Base-by-base conservation (phyloP, 2,888 invertebrate species). In the Drosophila borealis region DNA sequence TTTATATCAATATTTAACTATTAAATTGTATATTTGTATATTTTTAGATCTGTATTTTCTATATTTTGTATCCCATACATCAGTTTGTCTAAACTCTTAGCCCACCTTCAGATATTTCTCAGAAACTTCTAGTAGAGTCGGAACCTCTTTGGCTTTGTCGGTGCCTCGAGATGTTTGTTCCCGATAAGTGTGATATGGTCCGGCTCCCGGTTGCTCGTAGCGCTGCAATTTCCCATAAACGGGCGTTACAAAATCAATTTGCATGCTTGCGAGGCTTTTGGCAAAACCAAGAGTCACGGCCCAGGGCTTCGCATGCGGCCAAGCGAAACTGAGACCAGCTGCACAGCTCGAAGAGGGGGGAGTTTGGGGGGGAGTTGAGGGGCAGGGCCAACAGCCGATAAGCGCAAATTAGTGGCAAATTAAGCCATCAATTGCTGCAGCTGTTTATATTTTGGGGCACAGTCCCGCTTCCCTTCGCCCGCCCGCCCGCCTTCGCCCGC, bases 391-490 rank as follows among this genome's bases (percentile, higher is more conserved):
- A 6, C 48, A 34, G 44, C 33, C 71, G 89, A 87, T 89, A 84
- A 87, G 84, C 85, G 50, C 77, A 88, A 85, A 85, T 89, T 89
- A 81, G 85, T 88, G 89, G 88, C 85, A 85, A 89, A 89, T 85
- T 84, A 89, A 89, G 82, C 81, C 77, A 89, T 89, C 74, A 69
- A 64, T 63, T 66, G 70, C 49, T 68, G 80, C 84, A 70, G 84
- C 74, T 74, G 78, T 51, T 63, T 60, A 63, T 51, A 66, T 63
- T 67, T 72, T 68, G 68, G 54, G 72, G 49, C 39, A 36, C n/a
- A 9, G 13, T 10, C 42, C 13, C 41, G 11, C 2, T 25, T n/a
- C 6, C 0, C 13, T 5, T 2, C 42, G 13, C 36, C 42, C 44
- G 4, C n/a, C 0, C 34, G 2, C 19, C 1, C 29, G 4, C 9